Conservation (phyloP, 2,797 vertebrate species). For the Melopsittacus undulatus region DNA sequence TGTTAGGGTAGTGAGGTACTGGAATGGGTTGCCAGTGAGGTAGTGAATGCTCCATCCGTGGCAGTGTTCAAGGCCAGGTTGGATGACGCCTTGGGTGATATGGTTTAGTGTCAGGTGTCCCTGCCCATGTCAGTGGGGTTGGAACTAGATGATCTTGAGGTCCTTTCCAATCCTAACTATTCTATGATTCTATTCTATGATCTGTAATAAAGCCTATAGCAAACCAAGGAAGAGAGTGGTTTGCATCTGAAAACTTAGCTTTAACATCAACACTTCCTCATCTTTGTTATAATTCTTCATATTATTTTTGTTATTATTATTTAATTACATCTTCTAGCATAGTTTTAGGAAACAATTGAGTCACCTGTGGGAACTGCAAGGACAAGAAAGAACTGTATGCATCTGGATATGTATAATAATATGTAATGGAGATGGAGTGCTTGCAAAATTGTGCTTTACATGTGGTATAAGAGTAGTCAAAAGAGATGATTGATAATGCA, state of each 20-base stretch:
- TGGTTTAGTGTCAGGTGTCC: too few species aligned
- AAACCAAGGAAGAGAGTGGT: neutral
- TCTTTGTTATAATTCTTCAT: neutral
- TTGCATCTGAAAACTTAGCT: neutral
- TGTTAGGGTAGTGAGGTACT: too few species aligned
- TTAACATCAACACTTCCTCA: neutral
- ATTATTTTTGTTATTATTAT: neutral
- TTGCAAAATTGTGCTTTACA: conserved; percentile 8
- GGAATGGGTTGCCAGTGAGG: too few species aligned
- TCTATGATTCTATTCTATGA: too few species aligned
- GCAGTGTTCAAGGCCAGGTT: too few species aligned
- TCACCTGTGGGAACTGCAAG: neutral
- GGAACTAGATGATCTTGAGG: too few species aligned
- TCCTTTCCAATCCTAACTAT: too few species aligned
- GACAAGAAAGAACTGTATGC: neutral
- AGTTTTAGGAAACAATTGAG: neutral
- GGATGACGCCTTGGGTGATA: too few species aligned
- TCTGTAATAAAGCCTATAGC: neutral
- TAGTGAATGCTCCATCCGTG: too few species aligned
- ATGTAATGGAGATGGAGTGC: neutral
- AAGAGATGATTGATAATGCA: neutral
- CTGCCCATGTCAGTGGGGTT: too few species aligned
- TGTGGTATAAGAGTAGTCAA: neutral
- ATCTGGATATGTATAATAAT: conserved; percentile 7
- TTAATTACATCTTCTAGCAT: neutral